phyloP scores from a whole-genome alignment of 2,888 invertebrate species.

The Aproaerema taeniolella region DNA sequence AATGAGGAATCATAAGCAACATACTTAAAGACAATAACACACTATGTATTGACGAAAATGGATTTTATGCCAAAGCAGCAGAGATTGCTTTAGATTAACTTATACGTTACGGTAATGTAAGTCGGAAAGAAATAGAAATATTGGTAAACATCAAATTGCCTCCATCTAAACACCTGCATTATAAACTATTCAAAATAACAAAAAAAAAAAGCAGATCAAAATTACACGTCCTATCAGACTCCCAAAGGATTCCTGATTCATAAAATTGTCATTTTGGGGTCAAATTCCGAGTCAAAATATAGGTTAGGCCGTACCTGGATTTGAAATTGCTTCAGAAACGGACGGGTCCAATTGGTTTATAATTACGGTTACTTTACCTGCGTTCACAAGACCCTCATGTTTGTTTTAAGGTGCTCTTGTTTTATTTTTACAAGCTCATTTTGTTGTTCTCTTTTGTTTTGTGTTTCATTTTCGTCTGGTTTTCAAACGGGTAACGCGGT shows the following conservation, averaged over 20 bases:
- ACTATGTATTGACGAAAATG: too few relatives aligned
- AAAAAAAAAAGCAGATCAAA: conserved; percentile 22
- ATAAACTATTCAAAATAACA: too few relatives aligned
- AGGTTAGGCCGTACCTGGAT: conserved; percentile 47
- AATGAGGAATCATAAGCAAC: too few relatives aligned
- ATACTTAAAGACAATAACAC: too few relatives aligned
- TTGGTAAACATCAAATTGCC: too few relatives aligned
- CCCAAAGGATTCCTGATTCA: conserved; percentile 27
- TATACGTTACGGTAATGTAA: too few relatives aligned
- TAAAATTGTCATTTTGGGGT: conserved; percentile 48
- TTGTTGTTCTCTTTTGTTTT: conserved; percentile 18
- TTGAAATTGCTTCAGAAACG: too few relatives aligned
- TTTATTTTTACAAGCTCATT: conserved; percentile 26
- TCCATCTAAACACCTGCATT: too few relatives aligned
- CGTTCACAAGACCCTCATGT: conserved; percentile 39
- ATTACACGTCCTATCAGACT: conserved; percentile 26
- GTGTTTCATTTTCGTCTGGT: conserved; percentile 1
- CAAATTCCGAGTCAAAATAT: conserved; percentile 61
- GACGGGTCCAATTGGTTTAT: conserved; percentile 35
- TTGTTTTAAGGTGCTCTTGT: conserved; percentile 51
- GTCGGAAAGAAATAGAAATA: too few relatives aligned
- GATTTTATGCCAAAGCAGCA: too few relatives aligned
- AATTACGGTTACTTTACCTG: conserved; percentile 59
- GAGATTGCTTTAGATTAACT: too few relatives aligned
- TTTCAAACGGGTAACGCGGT: conserved; percentile 40